These are phyloP conservation scores for Ylistrum balloti DNA, from an alignment of 1,140 invertebrate species.

Conservation along the genomic window DNA sequence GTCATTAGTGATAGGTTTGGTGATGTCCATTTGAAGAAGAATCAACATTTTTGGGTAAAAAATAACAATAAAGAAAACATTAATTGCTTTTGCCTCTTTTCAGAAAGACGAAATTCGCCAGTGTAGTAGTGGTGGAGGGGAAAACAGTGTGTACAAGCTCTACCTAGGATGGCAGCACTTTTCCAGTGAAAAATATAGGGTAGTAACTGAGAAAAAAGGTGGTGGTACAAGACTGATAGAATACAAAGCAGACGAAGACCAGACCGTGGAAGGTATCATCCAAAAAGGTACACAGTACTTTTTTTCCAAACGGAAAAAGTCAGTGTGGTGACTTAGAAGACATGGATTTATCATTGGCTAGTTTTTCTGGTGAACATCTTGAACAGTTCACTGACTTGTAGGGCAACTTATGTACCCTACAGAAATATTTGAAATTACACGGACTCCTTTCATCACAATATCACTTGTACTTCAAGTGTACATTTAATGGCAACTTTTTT, in stretches of 20 bases:
- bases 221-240: neutral
- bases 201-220: neutral
- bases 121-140: neutral
- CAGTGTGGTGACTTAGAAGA: neutral
- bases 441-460: slow-evolving; percentile 27
- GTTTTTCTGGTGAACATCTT: neutral
- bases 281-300: neutral
- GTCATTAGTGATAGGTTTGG: too few relatives aligned
- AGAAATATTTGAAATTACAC: neutral
- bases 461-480: too few relatives aligned
- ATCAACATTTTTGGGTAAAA: too few relatives aligned
- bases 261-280: neutral
- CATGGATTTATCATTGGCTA: neutral
- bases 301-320: slow-evolving; percentile 6
- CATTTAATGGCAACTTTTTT: too few relatives aligned
- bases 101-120: neutral
- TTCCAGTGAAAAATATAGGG: neutral
- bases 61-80: too few relatives aligned
- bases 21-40: too few relatives aligned
- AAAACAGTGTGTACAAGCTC: neutral
- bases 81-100: too few relatives aligned
- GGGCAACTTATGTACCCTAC: neutral
- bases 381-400: neutral
- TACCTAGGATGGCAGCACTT: neutral
- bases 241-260: neutral